Evolutionary conservation across 2,113 vertebrate species (phyloP).

Genomic region (Struthidea cinerea): DNA sequence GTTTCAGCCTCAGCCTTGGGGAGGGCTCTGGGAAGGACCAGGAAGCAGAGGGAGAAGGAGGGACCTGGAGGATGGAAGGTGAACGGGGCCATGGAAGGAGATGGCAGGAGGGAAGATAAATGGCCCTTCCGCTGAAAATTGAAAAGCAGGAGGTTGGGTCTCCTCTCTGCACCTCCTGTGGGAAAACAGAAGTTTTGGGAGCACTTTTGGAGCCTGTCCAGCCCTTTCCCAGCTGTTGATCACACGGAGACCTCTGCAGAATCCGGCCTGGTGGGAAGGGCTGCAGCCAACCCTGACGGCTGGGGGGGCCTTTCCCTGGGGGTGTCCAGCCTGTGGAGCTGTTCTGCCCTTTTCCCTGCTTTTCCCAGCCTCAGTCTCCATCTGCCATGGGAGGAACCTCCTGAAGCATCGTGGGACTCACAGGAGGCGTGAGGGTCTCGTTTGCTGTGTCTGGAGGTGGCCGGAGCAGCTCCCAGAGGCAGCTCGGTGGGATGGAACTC

Average conservation of each 20-base stretch:
- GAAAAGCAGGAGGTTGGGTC: background rate
- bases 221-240: background rate
- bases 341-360: background rate
- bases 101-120: background rate
- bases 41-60: background rate
- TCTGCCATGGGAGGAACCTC: background rate
- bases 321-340: background rate
- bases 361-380: background rate
- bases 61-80: background rate
- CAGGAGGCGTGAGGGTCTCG: fast-evolving
- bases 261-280: background rate
- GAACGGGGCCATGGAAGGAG: background rate
- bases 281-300: background rate
- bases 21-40: background rate
- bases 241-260: background rate
- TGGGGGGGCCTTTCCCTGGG: background rate
- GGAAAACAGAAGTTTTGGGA: background rate
- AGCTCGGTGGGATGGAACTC: background rate
- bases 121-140: background rate
- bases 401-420: background rate
- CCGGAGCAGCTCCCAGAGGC: background rate
- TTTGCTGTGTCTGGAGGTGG: background rate
- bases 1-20: background rate
- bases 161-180: background rate
- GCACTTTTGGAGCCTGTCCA: background rate